Base-by-base conservation (phyloP, 2,888 invertebrate genomes). In the Dicycla oo region DNA sequence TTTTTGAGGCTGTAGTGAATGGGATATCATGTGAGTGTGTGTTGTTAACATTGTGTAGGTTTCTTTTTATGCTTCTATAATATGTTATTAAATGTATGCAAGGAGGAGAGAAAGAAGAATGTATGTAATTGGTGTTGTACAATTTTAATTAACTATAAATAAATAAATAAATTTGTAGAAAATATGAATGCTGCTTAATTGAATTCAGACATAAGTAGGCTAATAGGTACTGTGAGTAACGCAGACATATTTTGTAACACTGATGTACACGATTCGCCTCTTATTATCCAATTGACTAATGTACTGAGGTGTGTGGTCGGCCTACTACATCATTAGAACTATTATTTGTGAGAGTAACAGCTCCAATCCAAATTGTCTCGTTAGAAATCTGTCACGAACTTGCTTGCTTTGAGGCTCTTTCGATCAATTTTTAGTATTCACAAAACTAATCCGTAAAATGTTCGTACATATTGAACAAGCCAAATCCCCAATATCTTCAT, bases 211-310 rank as follows among this genome's bases (percentile, higher is more conserved):
- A 2, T 10, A 66, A 56, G 54, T 67, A 80, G 81, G 63, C 54
- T 70, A 70, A 70, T 43, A 60, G 51, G 60, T 66, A 73, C 71
- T 45, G 18, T 53, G 62, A 53, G 47, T 54, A 45, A 38, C 26
- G 3, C 40, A 72, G 60, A 11, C 72, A 73, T 64, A 67, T 69
- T 78, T 57, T 69, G 69, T 81, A 78, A 78, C 63, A 73, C 26
- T 68, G 30, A 62, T 68, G 57, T 67, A 57, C 40, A 56, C 49
- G 47, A 63, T 58, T 62, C 26, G 43, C 10, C 73, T 60, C 65
- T 70, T 74, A 71, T 81, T 63, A 81, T 81, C 34, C 81, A 81
- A 81, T 81, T 81, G 71, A 78, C 70, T 71, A 69, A 81, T 74
- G 23, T 78, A 78, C 58, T n/a, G 45, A 75, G 56, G 77, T 66